Evolutionary conservation across 2,888 invertebrate genomes (phyloP).

Genomic region (Apoderus coryli): DNA sequence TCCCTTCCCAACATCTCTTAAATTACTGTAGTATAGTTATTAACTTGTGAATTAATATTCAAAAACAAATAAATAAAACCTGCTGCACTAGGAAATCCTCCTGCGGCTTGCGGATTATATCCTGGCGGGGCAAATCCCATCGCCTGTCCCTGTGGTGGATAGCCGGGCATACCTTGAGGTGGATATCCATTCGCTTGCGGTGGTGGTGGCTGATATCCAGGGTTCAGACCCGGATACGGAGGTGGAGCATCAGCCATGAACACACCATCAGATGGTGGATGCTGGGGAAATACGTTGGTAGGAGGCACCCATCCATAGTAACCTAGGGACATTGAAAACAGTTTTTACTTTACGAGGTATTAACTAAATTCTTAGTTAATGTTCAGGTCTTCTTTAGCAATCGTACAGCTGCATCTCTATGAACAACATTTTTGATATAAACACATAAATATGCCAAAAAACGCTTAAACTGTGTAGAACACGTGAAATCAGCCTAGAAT

Average conservation of each 20-base stretch:
- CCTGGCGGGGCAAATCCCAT: no score
- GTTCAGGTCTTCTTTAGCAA: no score
- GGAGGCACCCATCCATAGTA: conserved; percentile 92
- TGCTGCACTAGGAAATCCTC: conserved; percentile 12
- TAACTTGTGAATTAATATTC: conserved; percentile 1
- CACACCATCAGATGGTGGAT: conserved; percentile 65
- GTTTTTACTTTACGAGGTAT: no score
- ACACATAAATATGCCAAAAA: no score
- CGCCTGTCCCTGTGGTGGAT: conserved; percentile 21
- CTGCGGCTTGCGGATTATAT: conserved; percentile 11
- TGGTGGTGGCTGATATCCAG: conserved; percentile 22
- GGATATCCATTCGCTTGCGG: conserved; percentile 26
- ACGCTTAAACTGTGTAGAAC: no score
- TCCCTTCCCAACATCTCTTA: no score
- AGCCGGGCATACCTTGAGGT: conserved; percentile 23
- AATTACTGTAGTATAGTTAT: no score
- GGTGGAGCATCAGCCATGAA: conserved; percentile 86
- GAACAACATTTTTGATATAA: no score
- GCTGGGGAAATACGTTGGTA: conserved; percentile 51
- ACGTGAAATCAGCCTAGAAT: no score
- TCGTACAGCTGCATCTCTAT: no score
- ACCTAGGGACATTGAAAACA: no score
- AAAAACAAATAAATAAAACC: conserved; percentile 9
- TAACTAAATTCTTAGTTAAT: no score
- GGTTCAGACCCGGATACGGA: conserved; percentile 81